phyloP scores from a whole-genome alignment of 1,140 invertebrate genomes.

The Cyclargus thomasi region DNA sequence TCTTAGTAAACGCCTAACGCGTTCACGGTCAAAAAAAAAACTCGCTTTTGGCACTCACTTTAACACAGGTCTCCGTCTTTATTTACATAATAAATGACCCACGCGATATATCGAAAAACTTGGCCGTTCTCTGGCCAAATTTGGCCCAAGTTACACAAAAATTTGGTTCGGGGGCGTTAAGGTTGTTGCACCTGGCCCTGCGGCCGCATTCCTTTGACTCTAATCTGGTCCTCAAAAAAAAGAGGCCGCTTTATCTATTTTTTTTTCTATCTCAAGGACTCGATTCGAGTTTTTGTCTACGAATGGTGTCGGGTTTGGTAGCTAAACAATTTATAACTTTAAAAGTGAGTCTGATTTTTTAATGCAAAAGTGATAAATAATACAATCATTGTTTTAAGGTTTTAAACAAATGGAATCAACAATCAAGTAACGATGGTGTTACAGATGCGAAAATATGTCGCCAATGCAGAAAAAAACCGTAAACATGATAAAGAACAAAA shows the following conservation, averaged over 20 bases:
- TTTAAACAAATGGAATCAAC: too few relatives aligned
- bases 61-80: too few relatives aligned
- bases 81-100: not conserved
- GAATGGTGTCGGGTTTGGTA: not conserved
- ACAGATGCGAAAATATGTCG: too few relatives aligned
- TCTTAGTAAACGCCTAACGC: too few relatives aligned
- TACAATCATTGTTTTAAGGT: too few relatives aligned
- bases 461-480: too few relatives aligned
- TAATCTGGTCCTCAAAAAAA: conserved; percentile 1
- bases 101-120: not conserved
- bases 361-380: too few relatives aligned
- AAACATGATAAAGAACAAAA: too few relatives aligned
- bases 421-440: too few relatives aligned
- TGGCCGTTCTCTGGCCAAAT: not conserved
- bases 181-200: conserved; percentile 20
- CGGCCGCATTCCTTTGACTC: conserved; percentile 8
- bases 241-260: not conserved
- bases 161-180: conserved; percentile 19
- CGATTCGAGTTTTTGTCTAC: not conserved
- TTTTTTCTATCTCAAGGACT: conserved; percentile 1
- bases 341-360: not conserved
- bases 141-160: not conserved
- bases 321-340: not conserved
- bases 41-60: too few relatives aligned
- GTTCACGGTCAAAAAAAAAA: too few relatives aligned